Percentiles rank a stretch among this genome's conserved stretches.
Conservation (phyloP, 2,888 invertebrate genomes). For the Auanema sp. region DNA sequence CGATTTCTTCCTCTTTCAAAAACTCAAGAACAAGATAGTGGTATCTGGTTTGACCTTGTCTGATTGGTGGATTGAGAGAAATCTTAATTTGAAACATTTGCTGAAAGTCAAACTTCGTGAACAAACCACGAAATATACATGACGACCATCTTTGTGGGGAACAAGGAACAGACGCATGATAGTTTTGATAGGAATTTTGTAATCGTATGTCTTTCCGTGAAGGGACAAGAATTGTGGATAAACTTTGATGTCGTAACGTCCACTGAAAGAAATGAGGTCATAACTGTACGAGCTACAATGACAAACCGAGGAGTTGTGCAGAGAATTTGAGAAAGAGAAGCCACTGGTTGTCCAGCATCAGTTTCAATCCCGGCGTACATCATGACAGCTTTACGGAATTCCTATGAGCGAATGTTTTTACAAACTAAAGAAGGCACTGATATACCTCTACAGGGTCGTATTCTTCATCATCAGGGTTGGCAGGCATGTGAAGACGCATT, state of each 20-base stretch:
- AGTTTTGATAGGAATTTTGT: conserved; percentile 97
- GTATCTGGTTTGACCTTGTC: conserved; percentile 97
- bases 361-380: conserved; percentile 90
- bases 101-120: background rate
- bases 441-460: conserved; percentile 77
- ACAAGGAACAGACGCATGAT: conserved; percentile 89
- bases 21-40: conserved; percentile 92
- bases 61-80: conserved; percentile 95
- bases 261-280: conserved; percentile 72
- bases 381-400: conserved; percentile 95
- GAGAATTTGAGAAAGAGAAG: conserved; percentile 91
- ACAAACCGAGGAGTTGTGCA: conserved; percentile 91
- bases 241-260: conserved; percentile 93
- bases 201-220: conserved; percentile 98
- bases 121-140: conserved; percentile 92
- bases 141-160: conserved; percentile 94
- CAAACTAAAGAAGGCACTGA: background rate
- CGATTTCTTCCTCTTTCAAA: conserved; percentile 88
- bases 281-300: no score
- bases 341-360: conserved; percentile 92
- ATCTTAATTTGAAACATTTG: conserved; percentile 65
- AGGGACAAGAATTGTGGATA: conserved; percentile 88
- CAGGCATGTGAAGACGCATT: conserved; percentile 93
- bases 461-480: conserved; percentile 78
- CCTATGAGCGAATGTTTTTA: conserved; percentile 67